phyloP scores from a whole-genome alignment of 2,888 invertebrate genomes.

The Calliphora vomitoria region DNA sequence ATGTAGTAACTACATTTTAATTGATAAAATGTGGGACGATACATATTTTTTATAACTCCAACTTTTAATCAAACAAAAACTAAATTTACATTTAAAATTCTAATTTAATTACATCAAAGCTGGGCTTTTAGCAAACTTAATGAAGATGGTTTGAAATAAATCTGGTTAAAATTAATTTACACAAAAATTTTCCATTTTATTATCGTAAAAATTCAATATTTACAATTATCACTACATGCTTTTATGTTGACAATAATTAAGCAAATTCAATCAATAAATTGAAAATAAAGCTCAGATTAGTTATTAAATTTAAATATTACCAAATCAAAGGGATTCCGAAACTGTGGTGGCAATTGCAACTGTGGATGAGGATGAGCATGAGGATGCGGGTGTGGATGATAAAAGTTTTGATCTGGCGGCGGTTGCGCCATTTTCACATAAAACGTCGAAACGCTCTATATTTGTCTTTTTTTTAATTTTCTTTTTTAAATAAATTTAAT shows the following conservation, averaged over 20 bases:
- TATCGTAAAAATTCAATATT: too few relatives aligned
- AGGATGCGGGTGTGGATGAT: slow-evolving; percentile 75
- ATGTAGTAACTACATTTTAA: too few relatives aligned
- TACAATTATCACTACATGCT: too few relatives aligned
- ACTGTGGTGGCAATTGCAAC: slow-evolving; percentile 79
- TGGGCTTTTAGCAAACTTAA: too few relatives aligned
- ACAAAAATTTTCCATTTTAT: too few relatives aligned
- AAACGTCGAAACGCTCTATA: slow-evolving; percentile 45
- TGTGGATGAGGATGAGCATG: slow-evolving; percentile 74
- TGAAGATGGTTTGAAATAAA: too few relatives aligned
- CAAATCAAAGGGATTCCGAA: slow-evolving; percentile 80
- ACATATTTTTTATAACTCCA: too few relatives aligned
- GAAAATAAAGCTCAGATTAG: background rate
- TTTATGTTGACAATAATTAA: background rate
- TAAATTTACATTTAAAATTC: too few relatives aligned
- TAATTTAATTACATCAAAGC: too few relatives aligned
- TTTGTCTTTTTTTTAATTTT: slow-evolving; percentile 65
- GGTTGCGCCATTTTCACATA: slow-evolving; percentile 79
- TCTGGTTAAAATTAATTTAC: too few relatives aligned
- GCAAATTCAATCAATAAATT: background rate
- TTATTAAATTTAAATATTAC: slow-evolving; percentile 64
- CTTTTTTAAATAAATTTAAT: slow-evolving; percentile 51
- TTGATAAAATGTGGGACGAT: too few relatives aligned
- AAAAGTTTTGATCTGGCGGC: slow-evolving; percentile 80
- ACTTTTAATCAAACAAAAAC: too few relatives aligned